Conservation (phyloP, 1,140 invertebrate genomes). For the Drosophila sturtevanti region DNA sequence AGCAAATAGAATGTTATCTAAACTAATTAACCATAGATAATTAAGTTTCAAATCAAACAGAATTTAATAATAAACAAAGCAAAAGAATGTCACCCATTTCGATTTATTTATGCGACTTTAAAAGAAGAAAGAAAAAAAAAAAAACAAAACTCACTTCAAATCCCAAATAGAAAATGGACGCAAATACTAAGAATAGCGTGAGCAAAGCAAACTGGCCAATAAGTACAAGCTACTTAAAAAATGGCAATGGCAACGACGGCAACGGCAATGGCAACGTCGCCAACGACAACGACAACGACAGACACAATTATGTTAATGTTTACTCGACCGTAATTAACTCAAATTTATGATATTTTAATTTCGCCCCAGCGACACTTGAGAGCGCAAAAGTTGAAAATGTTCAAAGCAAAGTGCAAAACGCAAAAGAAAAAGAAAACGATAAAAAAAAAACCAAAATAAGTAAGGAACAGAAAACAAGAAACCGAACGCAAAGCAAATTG, state of each 20-base stretch:
- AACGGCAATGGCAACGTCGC: constrained; percentile 24
- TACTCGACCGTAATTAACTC: constrained; percentile 79
- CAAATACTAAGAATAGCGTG: not conserved
- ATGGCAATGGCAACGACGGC: constrained; percentile 40
- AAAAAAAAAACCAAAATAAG: constrained; percentile 1
- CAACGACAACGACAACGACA: constrained; percentile 30
- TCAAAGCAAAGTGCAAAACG: constrained; percentile 21
- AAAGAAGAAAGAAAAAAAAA: constrained; percentile 33
- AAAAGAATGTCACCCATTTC: constrained; percentile 19
- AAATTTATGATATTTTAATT: constrained; percentile 81
- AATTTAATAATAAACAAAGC: not conserved
- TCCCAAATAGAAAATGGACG: too few relatives aligned
- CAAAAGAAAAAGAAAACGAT: constrained; percentile 24
- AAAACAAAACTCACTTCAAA: not conserved
- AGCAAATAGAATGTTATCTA: not conserved
- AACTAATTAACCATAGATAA: not conserved
- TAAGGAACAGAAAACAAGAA: constrained; percentile 16
- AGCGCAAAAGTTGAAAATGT: constrained; percentile 25
- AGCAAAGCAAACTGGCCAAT: constrained; percentile 45
- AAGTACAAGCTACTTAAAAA: constrained; percentile 69
- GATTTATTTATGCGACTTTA: constrained; percentile 44
- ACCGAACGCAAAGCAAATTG: constrained; percentile 69
- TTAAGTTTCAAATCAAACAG: not conserved
- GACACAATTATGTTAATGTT: constrained; percentile 80
- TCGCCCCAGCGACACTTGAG: constrained; percentile 42